Conservation (phyloP, 2,113 vertebrate species). For the Cinclus mexicanus region DNA sequence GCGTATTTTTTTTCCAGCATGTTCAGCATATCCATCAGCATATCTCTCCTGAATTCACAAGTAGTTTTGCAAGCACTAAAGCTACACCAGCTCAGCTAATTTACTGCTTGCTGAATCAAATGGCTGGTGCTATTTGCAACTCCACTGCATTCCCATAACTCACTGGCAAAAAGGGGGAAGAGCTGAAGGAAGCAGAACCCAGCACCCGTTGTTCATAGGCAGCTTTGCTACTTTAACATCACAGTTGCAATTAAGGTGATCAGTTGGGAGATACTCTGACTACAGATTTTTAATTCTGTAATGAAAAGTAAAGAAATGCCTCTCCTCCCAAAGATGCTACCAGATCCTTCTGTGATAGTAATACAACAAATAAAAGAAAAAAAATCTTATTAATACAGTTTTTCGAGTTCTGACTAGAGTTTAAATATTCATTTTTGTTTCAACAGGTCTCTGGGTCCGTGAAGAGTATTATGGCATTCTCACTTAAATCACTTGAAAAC, state of each 20-base stretch:
- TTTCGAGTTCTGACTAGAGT: neutral
- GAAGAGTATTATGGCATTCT: neutral
- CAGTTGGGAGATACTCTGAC: neutral
- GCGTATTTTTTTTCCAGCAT: neutral
- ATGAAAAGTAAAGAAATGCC: neutral
- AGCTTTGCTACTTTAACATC: neutral
- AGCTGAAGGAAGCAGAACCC: neutral
- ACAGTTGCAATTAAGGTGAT: neutral
- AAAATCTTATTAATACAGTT: neutral
- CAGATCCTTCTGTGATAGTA: neutral
- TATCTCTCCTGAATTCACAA: neutral
- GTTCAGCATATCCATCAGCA: neutral
- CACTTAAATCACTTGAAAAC: neutral
- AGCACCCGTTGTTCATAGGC: neutral
- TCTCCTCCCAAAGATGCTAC: neutral
- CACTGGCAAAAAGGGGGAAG: neutral
- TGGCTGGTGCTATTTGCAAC: neutral
- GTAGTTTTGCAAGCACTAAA: neutral
- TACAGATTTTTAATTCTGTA: neutral
- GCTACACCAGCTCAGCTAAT: neutral
- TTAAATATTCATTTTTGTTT: neutral
- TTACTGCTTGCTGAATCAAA: constrained; percentile 9
- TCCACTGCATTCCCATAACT: neutral
- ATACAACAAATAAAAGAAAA: neutral
- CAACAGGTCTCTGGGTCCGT: neutral